A percentile compares a stretch with the other conserved stretches of the same genome.
Conservation (phyloP, 2,888 invertebrate genomes). For the Trimorus sp. region DNA sequence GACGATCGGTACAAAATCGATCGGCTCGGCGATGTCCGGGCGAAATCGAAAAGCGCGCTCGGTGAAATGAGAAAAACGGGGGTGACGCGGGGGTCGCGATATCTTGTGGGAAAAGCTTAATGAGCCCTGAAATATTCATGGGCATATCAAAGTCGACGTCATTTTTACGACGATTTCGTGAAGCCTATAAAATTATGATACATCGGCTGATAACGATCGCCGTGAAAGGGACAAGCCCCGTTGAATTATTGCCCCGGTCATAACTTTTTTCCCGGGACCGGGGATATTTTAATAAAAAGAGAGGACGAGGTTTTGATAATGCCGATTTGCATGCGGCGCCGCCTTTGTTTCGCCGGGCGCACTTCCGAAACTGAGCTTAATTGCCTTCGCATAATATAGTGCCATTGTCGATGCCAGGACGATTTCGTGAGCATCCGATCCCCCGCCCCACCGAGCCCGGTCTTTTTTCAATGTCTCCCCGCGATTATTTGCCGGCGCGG, state of each 20-base stretch:
- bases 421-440: conserved; percentile 68
- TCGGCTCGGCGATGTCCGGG: conserved; percentile 53
- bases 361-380: conserved; percentile 73
- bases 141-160: too few relatives aligned
- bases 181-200: not conserved
- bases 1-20: conserved; percentile 69
- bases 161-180: not conserved
- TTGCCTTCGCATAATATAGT: conserved; percentile 73
- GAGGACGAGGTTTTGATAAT: conserved; percentile 68
- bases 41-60: conserved; percentile 31
- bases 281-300: conserved; percentile 49
- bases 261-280: conserved; percentile 65
- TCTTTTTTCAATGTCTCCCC: conserved; percentile 48
- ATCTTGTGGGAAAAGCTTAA: conserved; percentile 23
- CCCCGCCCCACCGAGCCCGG: conserved; percentile 19
- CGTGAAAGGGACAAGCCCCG: too few relatives aligned
- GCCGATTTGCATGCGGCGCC: conserved; percentile 76
- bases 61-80: conserved; percentile 33
- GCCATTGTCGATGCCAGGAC: conserved; percentile 71
- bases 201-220: not conserved
- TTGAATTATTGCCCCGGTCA: conserved; percentile 71
- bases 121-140: too few relatives aligned
- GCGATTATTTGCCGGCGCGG: conserved; percentile 46
- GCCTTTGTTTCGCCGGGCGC: conserved; percentile 71
- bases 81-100: not conserved